Conservation (phyloP, 2,888 invertebrate species). For the Pseudanteris insignis region DNA sequence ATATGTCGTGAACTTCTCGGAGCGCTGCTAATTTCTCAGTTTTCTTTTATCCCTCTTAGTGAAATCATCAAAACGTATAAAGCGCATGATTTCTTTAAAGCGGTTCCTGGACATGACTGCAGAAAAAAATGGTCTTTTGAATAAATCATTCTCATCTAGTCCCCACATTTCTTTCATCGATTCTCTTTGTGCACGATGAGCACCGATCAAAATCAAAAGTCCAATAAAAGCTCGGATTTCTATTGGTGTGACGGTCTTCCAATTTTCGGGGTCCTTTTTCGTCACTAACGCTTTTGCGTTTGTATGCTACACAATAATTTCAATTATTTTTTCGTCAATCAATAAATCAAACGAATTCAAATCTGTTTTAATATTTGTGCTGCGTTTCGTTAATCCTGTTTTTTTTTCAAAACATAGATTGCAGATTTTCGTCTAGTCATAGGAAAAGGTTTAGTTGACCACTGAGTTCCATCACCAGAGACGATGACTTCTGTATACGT, state of each 20-base stretch:
- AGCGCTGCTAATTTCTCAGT: slow-evolving; percentile 31
- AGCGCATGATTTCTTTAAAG: slow-evolving; percentile 30
- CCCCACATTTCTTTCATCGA: slow-evolving; percentile 10
- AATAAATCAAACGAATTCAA: slow-evolving; percentile 26
- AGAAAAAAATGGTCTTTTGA: slow-evolving; percentile 22
- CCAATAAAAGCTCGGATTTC: slow-evolving; percentile 44
- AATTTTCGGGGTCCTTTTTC: slow-evolving; percentile 22
- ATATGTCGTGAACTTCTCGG: slow-evolving; percentile 15
- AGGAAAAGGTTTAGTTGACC: slow-evolving; percentile 7
- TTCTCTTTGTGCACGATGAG: slow-evolving; percentile 7
- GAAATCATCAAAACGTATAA: slow-evolving; percentile 30
- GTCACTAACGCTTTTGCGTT: slow-evolving; percentile 29
- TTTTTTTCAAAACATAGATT: slow-evolving; percentile 16
- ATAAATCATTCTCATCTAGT: slow-evolving; percentile 18
- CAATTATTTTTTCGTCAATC: slow-evolving; percentile 29
- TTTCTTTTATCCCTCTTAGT: slow-evolving; percentile 21
- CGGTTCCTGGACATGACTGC: slow-evolving; percentile 34
- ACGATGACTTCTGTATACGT: background rate
- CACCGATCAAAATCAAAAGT: slow-evolving; percentile 16
- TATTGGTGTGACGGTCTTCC: slow-evolving; percentile 33
- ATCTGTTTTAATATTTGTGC: slow-evolving; percentile 20
- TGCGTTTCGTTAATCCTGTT: slow-evolving; percentile 10
- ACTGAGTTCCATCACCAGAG: slow-evolving; percentile 17
- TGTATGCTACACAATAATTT: slow-evolving; percentile 36
- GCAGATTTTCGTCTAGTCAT: slow-evolving; percentile 7